Evolutionary conservation across 2,113 vertebrate species (phyloP).

Genomic region (Penelope pileata): DNA sequence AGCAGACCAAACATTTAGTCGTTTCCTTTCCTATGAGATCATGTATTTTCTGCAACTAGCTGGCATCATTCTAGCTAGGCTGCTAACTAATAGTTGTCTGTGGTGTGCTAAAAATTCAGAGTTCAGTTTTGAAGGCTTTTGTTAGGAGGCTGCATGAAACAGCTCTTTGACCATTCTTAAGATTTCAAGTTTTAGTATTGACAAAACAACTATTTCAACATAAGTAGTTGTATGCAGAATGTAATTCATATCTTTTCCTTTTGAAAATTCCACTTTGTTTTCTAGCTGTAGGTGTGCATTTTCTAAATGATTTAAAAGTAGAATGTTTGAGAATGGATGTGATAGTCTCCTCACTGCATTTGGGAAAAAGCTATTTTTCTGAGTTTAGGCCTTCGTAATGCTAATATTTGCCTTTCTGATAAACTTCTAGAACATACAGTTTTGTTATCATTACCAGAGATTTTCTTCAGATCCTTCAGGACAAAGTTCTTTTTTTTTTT

Average conservation of each 20-base stretch:
- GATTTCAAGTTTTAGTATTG: not conserved
- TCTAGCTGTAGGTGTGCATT: not conserved
- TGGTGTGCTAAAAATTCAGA: not conserved
- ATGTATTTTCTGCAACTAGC: not conserved
- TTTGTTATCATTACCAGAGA: constrained; percentile 19
- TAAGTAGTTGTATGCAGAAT: not conserved
- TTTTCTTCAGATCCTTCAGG: constrained; percentile 30
- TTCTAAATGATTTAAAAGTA: constrained; percentile 27
- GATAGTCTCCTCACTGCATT: not conserved
- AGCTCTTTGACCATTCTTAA: not conserved
- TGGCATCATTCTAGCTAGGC: not conserved
- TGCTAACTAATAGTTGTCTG: not conserved
- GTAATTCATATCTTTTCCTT: not conserved
- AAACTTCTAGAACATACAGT: not conserved
- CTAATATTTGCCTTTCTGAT: constrained; percentile 25
- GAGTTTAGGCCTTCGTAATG: not conserved
- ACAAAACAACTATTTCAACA: not conserved
- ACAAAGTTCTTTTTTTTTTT: not conserved
- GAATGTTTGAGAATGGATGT: constrained; percentile 12
- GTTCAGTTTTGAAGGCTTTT: not conserved
- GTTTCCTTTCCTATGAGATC: not conserved
- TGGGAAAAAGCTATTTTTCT: not conserved
- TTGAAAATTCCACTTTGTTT: constrained; percentile 4
- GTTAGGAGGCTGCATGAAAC: not conserved
- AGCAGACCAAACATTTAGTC: not conserved